These are phyloP conservation scores for Aptenodytes patagonicus DNA, from an alignment of 2,113 vertebrate genomes.

Conservation along the genomic window DNA sequence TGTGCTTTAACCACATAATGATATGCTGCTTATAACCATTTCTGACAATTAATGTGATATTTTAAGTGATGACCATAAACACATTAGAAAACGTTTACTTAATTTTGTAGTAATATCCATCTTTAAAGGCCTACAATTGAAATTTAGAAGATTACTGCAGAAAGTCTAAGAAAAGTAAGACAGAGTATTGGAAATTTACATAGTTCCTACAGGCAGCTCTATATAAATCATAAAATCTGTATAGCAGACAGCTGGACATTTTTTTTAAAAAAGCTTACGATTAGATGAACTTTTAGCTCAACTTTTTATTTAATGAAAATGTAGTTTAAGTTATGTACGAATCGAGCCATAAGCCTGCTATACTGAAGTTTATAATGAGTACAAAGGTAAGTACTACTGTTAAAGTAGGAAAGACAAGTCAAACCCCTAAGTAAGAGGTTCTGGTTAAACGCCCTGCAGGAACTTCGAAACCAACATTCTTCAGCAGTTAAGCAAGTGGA, in stretches of 20 bases:
- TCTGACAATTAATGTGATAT: not conserved
- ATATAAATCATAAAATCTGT: not conserved
- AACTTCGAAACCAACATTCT: not conserved
- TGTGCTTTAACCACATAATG: not conserved
- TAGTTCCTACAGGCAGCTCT: not conserved
- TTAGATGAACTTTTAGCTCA: not conserved
- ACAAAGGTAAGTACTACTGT: not conserved
- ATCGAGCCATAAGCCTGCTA: not conserved
- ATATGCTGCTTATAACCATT: too few relatives aligned
- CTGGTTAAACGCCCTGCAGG: not conserved
- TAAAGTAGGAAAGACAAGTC: not conserved
- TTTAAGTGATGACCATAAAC: not conserved
- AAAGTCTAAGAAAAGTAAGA: not conserved
- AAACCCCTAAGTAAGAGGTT: not conserved
- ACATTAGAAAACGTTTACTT: not conserved
- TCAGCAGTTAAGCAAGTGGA: not conserved
- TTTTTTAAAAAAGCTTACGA: not conserved
- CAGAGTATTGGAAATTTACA: not conserved
- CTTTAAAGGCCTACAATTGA: not conserved
- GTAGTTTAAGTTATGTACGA: not conserved
- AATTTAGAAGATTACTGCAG: not conserved
- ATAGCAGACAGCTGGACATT: not conserved
- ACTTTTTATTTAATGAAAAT: not conserved
- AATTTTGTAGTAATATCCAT: not conserved
- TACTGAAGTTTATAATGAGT: not conserved